Conservation (phyloP, 2,888 invertebrate species). For the Eupithecia vulgata region DNA sequence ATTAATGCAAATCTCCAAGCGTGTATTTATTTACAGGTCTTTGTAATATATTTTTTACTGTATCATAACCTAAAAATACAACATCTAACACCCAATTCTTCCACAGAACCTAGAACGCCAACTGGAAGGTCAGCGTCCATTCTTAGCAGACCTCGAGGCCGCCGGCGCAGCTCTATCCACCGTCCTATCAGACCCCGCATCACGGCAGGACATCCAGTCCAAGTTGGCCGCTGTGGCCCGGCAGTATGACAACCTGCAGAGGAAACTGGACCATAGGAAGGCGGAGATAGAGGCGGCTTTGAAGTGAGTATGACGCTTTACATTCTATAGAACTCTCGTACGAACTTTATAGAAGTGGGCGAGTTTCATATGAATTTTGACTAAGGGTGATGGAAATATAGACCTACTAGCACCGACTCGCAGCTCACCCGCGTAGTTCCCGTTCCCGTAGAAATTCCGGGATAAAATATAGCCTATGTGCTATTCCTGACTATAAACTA, state of each 20-base stretch:
- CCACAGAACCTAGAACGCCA: constrained; percentile 90
- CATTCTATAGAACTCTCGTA: too few relatives aligned
- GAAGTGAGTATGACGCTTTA: constrained; percentile 65
- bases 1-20: too few relatives aligned
- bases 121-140: constrained; percentile 93
- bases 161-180: constrained; percentile 94
- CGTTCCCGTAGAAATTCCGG: too few relatives aligned
- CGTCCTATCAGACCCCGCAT: constrained; percentile 94
- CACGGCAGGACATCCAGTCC: constrained; percentile 94
- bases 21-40: too few relatives aligned
- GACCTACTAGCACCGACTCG: too few relatives aligned
- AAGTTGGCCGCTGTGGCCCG: constrained; percentile 94
- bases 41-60: too few relatives aligned
- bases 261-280: constrained; percentile 94
- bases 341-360: too few relatives aligned
- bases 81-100: background rate
- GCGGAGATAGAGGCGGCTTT: constrained; percentile 94
- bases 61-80: background rate
- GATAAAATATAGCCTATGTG: too few relatives aligned
- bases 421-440: too few relatives aligned
- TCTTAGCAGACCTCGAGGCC: constrained; percentile 94
- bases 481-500: too few relatives aligned
- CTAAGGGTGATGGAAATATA: too few relatives aligned
- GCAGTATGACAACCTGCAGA: constrained; percentile 93
- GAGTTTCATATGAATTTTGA: too few relatives aligned